A percentile compares a stretch with the other conserved stretches of the same genome.
phyloP scores from a whole-genome alignment of 2,797 vertebrate genomes.

The Danionella dracula region DNA sequence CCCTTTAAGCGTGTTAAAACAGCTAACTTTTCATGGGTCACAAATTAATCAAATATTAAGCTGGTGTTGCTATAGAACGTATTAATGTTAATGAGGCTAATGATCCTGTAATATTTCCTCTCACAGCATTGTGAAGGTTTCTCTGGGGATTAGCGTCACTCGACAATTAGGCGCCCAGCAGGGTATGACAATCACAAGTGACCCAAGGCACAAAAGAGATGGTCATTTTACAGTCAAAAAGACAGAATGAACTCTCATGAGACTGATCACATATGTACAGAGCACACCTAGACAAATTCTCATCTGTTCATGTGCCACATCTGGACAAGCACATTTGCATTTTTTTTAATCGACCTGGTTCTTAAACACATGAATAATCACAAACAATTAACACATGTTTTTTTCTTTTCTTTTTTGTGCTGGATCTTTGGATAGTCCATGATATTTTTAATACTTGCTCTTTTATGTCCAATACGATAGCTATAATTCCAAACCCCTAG shows the following conservation, averaged over 20 bases:
- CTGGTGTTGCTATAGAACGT: constrained; percentile 2
- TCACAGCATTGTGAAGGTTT: background rate
- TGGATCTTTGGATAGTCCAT: no score
- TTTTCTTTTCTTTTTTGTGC: no score
- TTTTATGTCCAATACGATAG: no score
- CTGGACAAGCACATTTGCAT: background rate
- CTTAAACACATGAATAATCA: background rate
- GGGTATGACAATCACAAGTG: background rate
- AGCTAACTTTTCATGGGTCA: background rate
- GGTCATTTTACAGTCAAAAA: constrained; percentile 13
- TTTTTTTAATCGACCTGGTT: background rate
- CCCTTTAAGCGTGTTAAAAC: background rate
- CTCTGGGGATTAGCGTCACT: background rate
- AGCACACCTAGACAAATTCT: constrained; percentile 5
- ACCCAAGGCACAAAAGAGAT: background rate
- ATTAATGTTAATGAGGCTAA: constrained; percentile 19
- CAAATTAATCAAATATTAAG: background rate
- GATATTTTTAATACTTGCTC: no score
- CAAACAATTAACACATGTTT: background rate
- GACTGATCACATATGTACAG: background rate
- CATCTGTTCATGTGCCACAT: background rate
- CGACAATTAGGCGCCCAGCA: background rate
- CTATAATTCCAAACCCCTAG: no score
- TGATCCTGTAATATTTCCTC: constrained; percentile 2
- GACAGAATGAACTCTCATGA: background rate